phyloP scores from a whole-genome alignment of 1,140 invertebrate genomes.

The Drosophila chauvacae region DNA sequence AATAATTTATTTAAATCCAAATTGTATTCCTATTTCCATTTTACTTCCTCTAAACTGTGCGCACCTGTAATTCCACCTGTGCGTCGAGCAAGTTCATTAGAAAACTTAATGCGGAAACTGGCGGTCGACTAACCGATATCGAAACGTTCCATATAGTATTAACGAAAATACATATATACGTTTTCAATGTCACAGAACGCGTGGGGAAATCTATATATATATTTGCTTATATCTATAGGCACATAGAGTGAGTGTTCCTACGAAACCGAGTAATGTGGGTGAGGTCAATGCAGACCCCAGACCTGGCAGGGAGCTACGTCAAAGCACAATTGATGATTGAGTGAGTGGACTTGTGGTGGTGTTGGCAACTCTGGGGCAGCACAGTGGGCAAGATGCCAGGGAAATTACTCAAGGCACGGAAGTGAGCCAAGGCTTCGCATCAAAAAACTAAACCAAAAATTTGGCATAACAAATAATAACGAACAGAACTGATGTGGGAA shows the following conservation, averaged over 20 bases:
- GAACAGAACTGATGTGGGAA: slow-evolving; percentile 2
- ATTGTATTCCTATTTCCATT: slow-evolving; percentile 3
- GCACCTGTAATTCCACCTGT: slow-evolving; percentile 44
- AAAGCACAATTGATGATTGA: slow-evolving; percentile 44
- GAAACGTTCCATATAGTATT: slow-evolving; percentile 32
- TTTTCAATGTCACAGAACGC: slow-evolving; percentile 65
- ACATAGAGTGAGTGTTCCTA: slow-evolving; percentile 16
- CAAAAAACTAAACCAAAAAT: slow-evolving; percentile 2
- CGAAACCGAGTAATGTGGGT: slow-evolving; percentile 66
- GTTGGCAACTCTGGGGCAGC: slow-evolving; percentile 64
- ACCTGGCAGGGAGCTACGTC: slow-evolving; percentile 40
- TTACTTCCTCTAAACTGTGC: slow-evolving; percentile 17
- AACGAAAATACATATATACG: slow-evolving; percentile 16
- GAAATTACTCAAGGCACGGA: slow-evolving; percentile 60
- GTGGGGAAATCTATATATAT: slow-evolving; percentile 33
- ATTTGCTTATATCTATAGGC: background rate
- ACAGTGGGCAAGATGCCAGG: slow-evolving; percentile 74
- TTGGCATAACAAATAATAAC: slow-evolving; percentile 23
- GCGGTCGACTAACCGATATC: slow-evolving; percentile 39
- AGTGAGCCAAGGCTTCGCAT: slow-evolving; percentile 60
- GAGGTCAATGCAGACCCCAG: slow-evolving; percentile 60
- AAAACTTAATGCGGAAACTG: slow-evolving; percentile 54
- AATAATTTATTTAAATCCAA: slow-evolving; percentile 7
- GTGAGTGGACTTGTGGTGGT: slow-evolving; percentile 17
- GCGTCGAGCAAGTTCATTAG: slow-evolving; percentile 22